These are phyloP conservation scores for Antrozous pallidus DNA, from an alignment of 2,797 vertebrate species.

Conservation along the genomic window DNA sequence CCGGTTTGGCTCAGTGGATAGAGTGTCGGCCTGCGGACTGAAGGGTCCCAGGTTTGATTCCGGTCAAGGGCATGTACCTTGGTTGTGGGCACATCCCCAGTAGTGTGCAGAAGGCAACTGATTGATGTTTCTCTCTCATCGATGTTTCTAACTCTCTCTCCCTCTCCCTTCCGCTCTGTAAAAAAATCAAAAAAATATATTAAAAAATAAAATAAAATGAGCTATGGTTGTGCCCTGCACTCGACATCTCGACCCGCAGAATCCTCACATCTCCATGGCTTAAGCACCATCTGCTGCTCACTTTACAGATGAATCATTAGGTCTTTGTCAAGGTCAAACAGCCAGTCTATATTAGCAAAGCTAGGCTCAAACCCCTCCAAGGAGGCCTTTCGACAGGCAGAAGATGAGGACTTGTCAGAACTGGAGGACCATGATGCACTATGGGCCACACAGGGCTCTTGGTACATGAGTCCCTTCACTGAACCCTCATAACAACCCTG, in stretches of 20 bases:
- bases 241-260: neutral
- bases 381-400: accelerated
- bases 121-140: neutral
- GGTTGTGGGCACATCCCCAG: too few species aligned
- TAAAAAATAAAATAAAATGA: neutral
- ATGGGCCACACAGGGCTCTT: neutral
- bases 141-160: neutral
- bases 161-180: neutral
- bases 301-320: neutral
- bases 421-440: neutral
- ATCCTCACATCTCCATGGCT: accelerated
- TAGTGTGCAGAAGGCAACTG: too few species aligned
- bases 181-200: too few species aligned
- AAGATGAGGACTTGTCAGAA: neutral
- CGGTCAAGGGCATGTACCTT: too few species aligned
- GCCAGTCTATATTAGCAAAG: neutral
- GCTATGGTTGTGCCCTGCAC: neutral
- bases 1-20: neutral
- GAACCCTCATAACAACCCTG: neutral
- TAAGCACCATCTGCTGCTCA: neutral
- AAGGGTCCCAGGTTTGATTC: too few species aligned
- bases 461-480: neutral
- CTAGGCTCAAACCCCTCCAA: neutral
- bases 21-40: too few species aligned
- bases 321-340: conserved; percentile 28